Evolutionary conservation across 2,113 vertebrate species (phyloP), one percentile per base, ranked within the genome.

Genomic region (Perca fluviatilis): DNA sequence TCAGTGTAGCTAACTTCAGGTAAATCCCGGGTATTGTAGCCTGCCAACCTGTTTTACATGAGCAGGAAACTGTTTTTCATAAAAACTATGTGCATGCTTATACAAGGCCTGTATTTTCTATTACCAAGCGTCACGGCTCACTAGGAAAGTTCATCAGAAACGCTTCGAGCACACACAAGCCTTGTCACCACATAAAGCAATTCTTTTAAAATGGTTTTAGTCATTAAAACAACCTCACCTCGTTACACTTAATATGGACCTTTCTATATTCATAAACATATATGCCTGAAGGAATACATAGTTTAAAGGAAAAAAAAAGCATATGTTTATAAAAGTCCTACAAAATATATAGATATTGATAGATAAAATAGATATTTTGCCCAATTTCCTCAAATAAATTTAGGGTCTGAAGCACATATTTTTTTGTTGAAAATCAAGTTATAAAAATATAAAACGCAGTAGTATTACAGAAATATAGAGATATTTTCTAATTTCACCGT

Each of bases 51-150:
- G 75, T 73, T 93, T 92, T 90, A 77, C 88, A 91, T 90, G 33
- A 70, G 64, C 80, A 85, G 88, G 82, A 90, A 90, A 77, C 86
- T 83, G 79, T 61, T 90, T 91, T 90, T 79, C 83, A 90, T 86
- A 72, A 85, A 76, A 80, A 30, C 58, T 16, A 19, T 16, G 43
- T 23, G n/a, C 47, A 18, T 60, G 72, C 65, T 19, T 56, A 30
- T 8, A 30, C 69, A 51, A 56, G 60, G 83, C 74, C 79, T 79
- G 56, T 3, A 54, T 82, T 46, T 81, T 82, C 66, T 73, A 76
- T 61, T 78, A 71, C 49, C 78, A 56, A 33, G 46, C 14, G 74
- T 75, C 88, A 89, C 6, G 60, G 85, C 74, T 91, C 81, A 79
- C 68, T 88, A 57, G 70, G 33, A 87, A 51, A 82, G 46, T 62